Base-by-base conservation (phyloP, 2,113 vertebrate species). In the Oncorhynchus clarkii region DNA sequence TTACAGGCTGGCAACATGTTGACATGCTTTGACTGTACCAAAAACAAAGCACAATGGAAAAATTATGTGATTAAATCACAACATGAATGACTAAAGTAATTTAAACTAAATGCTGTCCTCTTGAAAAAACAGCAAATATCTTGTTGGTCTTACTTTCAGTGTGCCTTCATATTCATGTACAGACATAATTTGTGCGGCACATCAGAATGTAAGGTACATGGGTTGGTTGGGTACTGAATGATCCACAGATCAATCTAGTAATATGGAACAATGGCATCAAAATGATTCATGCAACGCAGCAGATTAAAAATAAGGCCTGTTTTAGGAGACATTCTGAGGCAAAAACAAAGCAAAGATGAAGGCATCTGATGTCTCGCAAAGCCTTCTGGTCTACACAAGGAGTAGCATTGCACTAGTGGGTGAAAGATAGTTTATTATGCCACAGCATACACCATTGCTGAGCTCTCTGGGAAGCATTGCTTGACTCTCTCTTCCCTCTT, bases 171-270 rank as follows among this genome's bases (percentile, higher is more conserved):
- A 59, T 82, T 75, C 45, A 22, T 51, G 12, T 51, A 78, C 24
- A 14, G 54, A 62, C 60, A 64, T 54, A 48, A 77, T 7, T 24
- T 80, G 8, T 24, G 78, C 87, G 85, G 83, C 86, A 88, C 83
- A 77, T 81, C 71, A 16, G 78, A 13, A 14, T 7, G n/a, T 80
- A 24, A 16, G 34, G 34, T 34, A 34, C 34, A 34, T 34, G 6
- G 34, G 60, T 2, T 57, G 49, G 22, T 54, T 64, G 62, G 26
- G 16, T 18, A 24, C 27, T 60, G 20, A 76, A 67, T 16, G 20
- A 77, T 24, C 22, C 65, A 0, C 11, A 60, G 22, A 54, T 0
- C 12, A 60, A 20, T n/a, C n/a, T 60, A 8, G 18, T n/a, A 7
- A 14, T 60, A 60, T 60, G 20, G 20, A n/a, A 60, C n/a, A n/a